Base-by-base conservation (phyloP, 2,888 invertebrate species). In the Tetranychus truncatus region DNA sequence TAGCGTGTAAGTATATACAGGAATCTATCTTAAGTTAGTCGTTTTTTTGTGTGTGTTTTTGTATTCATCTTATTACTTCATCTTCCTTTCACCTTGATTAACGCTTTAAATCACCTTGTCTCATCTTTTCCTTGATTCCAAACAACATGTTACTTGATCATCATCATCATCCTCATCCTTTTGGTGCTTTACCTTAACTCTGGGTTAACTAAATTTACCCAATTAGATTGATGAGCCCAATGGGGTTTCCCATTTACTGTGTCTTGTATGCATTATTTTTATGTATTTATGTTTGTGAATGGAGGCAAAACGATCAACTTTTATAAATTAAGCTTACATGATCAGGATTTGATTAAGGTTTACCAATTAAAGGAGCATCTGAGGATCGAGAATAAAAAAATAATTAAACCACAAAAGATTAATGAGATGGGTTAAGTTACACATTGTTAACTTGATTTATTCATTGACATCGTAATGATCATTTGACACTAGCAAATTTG, bases 11-110 rank as follows among this genome's bases (percentile, higher is more conserved):
- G 15, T 55, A 55, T 55, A 55, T 15, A 55, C 2, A 55, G 55
- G 15, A 15, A 55, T 55, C 46, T 4, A 46, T 46, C 55, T 55
- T 55, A 2, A 55, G 55, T 34, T 34, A 34, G 34, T 15, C 9
- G 55, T 55, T 55, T 55, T 15, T 55, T 55, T 15, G 15, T 55
- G 55, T 55, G 55, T 55, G 15, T 46, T 46, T 55, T 55, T 55
- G 9, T 55, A 55, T 55, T 55, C 34, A 55, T 55, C 55, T 55
- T 55, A 34, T 34, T 34, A 34, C 55, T 15, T 55, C 55, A 55
- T 55, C 55, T 55, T 55, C 55, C 55, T 55, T 55, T 55, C 55
- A 55, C 55, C 55, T 55, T 55, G 55, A 55, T 55, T 55, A 55
- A 55, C 55, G 55, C 55, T 55, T 15, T 55, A 55, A 55, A 55